Percentiles rank a stretch among this genome's conserved stretches.
Conservation (phyloP, 53 echinoderm and acorn worm genomes). For the Temnopleurus reevesii region DNA sequence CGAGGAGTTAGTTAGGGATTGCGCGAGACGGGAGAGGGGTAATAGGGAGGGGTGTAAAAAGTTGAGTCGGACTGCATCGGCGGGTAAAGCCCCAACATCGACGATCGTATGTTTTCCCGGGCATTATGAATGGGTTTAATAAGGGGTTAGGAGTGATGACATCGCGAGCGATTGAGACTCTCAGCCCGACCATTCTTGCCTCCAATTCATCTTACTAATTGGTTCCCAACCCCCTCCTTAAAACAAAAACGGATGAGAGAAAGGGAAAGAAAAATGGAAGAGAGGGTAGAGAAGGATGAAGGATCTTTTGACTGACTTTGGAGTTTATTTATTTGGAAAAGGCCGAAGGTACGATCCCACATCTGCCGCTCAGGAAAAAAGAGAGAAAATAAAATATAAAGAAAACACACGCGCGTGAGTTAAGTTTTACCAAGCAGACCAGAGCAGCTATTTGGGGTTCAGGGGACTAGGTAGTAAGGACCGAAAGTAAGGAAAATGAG, state of each 20-base stretch:
- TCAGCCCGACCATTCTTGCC: neutral
- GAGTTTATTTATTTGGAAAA: conserved; percentile 56
- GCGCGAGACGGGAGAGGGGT: neutral
- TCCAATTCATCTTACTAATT: conserved; percentile 51
- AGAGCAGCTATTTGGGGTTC: neutral
- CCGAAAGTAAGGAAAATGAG: neutral
- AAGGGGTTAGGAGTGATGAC: conserved; percentile 20
- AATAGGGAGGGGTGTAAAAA: neutral
- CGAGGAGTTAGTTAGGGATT: neutral
- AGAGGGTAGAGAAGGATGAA: neutral
- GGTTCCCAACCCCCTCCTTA: conserved; percentile 39
- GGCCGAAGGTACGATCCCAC: conserved; percentile 19
- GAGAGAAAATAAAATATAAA: no score
- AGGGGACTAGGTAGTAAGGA: neutral
- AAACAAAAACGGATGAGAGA: conserved; percentile 7
- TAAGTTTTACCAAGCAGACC: conserved; percentile 10
- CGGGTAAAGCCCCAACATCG: neutral
- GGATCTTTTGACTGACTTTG: conserved; percentile 27
- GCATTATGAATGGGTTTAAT: conserved; percentile 51
- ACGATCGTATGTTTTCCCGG: conserved; percentile 29
- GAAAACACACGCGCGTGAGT: conserved; percentile 47
- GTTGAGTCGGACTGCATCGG: neutral
- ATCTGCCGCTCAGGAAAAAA: conserved; percentile 37
- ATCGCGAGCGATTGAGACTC: neutral
- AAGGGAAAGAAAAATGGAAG: neutral